A percentile compares a stretch with the other conserved stretches of the same genome.
phyloP scores from a whole-genome alignment of 2,888 invertebrate genomes.

The Keiferia lycopersicella region DNA sequence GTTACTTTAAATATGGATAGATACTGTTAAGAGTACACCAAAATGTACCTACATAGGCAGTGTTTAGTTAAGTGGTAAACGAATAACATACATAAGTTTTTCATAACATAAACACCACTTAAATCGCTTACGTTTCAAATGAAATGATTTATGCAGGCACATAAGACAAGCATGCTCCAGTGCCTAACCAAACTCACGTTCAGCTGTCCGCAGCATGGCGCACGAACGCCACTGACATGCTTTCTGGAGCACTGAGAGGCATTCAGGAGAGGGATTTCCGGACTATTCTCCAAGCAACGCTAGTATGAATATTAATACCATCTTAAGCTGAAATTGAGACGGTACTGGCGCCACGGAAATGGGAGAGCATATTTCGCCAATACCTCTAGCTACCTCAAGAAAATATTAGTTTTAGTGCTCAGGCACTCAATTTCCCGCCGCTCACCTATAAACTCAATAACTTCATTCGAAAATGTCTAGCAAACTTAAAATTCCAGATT shows the following conservation, averaged over 20 bases:
- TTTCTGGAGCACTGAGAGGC: constrained; percentile 21
- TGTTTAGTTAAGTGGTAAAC: too few relatives aligned
- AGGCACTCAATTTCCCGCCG: not conserved
- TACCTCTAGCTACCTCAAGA: not conserved
- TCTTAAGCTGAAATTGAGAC: constrained; percentile 12
- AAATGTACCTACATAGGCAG: too few relatives aligned
- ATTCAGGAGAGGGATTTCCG: constrained; percentile 25
- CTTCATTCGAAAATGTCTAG: too few relatives aligned
- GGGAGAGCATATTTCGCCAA: not conserved
- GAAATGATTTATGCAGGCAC: not conserved
- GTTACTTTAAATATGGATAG: too few relatives aligned
- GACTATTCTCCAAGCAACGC: constrained; percentile 18
- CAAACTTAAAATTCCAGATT: too few relatives aligned
- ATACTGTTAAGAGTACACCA: too few relatives aligned
- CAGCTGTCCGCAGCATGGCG: not conserved
- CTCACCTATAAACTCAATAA: too few relatives aligned
- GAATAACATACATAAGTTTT: too few relatives aligned
- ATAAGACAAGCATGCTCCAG: not conserved
- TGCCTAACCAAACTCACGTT: constrained; percentile 2
- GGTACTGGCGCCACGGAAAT: not conserved
- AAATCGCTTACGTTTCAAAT: too few relatives aligned
- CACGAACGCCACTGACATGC: constrained; percentile 14
- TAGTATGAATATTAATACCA: constrained; percentile 24
- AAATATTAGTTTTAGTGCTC: not conserved
- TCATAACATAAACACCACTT: too few relatives aligned